Evolutionary conservation across 2,888 invertebrate genomes (phyloP), one percentile per base, ranked within the genome.

Genomic region (Acrocyrtus sp.): DNA sequence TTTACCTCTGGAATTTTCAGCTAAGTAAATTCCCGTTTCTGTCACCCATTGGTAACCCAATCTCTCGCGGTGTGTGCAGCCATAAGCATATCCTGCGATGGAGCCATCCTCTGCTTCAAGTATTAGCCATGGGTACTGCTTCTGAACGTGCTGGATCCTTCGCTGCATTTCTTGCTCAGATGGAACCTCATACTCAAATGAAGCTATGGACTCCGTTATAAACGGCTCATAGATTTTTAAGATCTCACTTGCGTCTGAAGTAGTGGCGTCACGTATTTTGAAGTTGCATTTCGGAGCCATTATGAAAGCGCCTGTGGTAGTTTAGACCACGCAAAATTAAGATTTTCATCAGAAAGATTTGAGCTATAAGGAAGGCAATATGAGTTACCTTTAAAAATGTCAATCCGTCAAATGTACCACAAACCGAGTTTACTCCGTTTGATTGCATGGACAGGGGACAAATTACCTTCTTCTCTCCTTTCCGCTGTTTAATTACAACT

Each of bases 161-260:
- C 17, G 5, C 22, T 45, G 54, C 47, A 76, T 72, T 29, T 69
- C 69, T n/a, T 34, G 34, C 29, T 57, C 69, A 0, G 69, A 56
- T 17, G 76, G 76, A 34, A 66, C 51, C 6, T 76, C 62, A 17
- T 26, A 73, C 56, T 76, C 76, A 3, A 76, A 27, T 6, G 76
- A 76, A 4, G 69, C 66, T 5, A 45, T 26, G 2, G 72, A 21
- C 24, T 48, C 21, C 2, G 66, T 66, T 15, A 76, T 27, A 34
- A 72, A 57, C 17, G 76, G 76, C 8, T 56, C 21, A 53, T 76
- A 76, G 26, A 76, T 76, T 43, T 51, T 39, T 6, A 56, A 51
- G 22, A 76, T 48, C 15, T 19, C 57, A 12, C 22, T 24, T 10
- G 69, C 63, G 21, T 76, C 76, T 12, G 41, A 34, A 6, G 24